Base-by-base conservation (phyloP, 2,888 invertebrate species). In the Aleiodes alternator region DNA sequence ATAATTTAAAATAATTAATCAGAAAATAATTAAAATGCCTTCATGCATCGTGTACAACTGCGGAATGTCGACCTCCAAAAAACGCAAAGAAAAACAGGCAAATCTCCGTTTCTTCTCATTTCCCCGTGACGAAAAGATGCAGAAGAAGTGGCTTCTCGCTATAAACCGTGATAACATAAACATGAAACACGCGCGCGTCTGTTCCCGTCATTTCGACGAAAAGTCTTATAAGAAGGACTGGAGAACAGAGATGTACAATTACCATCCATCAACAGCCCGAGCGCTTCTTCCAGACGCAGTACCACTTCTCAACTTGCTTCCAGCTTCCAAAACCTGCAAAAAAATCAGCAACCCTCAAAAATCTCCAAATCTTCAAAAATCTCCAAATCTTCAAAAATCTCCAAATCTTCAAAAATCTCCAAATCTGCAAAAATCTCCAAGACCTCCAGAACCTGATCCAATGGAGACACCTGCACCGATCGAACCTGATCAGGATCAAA, bases 161-260 rank as follows among this genome's bases (percentile, higher is more conserved):
- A 38, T 64, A 12, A 64, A 64, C 16, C 43, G 48, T 11, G 11
- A 64, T 14, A 48, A 64, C 23, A 48, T 64, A 14, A 64, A 64
- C 48, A 48, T 64, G 6, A 64, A 64, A 12, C 34, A 64, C 43
- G 64, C 64, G 9, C 43, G 64, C 16, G 64, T 64, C 14, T 64
- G 64, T 48, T 64, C 64, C 11, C 64, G 43, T 64, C 64, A 64
- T 9, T 64, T 64, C 43, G 64, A 64, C 2, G 48, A 64, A 6
- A 64, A 64, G 9, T 64, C 14, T 9, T n/a, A 43, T 11, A 34
- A 38, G 0, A 64, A 64, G 48, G 64, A 64, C 43, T 64, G 64
- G 64, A 43, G 64, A 64, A 14, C 14, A 64, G 64, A 64, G 12
- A 64, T 64, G 64, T 64, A 64, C 48, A 64, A 64, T 48, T 64